Base-by-base conservation (phyloP, 2,797 vertebrate genomes). In the Sciaenops ocellatus region DNA sequence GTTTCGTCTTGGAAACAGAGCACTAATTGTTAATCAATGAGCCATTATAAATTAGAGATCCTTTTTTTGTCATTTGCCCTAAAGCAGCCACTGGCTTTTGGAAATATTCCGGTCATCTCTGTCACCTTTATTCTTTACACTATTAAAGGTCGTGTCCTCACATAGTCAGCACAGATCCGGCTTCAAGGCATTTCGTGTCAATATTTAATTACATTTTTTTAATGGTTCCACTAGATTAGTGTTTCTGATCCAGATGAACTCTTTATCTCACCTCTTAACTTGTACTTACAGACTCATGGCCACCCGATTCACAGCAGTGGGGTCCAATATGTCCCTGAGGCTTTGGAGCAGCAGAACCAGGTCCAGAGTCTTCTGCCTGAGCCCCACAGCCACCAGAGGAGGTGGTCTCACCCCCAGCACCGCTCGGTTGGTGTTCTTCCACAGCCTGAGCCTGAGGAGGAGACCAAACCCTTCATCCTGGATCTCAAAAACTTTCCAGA, bases 401-500 rank as follows among this genome's bases (percentile, higher is more conserved):
- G 91, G 69, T 95, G 94, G 78, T 82, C 93, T 18, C 96, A 95
- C 44, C 78, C 92, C 1, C 96, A 95, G 47, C 94, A 94, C 64
- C 89, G 86, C 64, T 90, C 92, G 6, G 89, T 89, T n/a, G 93
- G 92, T 0, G 84, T 83, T 28, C 92, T 94, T 17, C 93, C 93
- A 0, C 7, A 94, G 82, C 92, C 46, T 0, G 79, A 81, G 2
- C 93, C 77, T 0, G 90, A 95, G 76, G 95, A 95, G 65, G 96
- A 97, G 74, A 94, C 84, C 51, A 90, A 95, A n/a, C 96, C 96
- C 6, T 97, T 97, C 55, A 82, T 97, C 84, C 87, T 98, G 87
- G 97, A 97, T 76, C 93, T 98, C 69, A 96, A 97, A 90, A 97
- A 96, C 86, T 94, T 98, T 44, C 97, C 96, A 0, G 96, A 96